phyloP scores from a whole-genome alignment of 2,797 vertebrate species.

The Momotus momota region DNA sequence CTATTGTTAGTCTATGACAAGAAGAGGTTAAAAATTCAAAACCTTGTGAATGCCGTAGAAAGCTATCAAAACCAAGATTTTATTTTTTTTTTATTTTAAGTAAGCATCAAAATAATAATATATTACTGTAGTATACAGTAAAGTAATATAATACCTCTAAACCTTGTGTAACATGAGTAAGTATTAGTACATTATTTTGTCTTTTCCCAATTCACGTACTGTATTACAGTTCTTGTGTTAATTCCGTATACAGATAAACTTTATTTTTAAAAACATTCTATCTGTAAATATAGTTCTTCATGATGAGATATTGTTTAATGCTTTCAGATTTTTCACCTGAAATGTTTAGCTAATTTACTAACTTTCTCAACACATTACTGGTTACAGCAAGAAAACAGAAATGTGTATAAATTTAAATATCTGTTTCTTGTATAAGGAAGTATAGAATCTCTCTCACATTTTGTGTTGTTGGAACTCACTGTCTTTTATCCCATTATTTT shows the following conservation, averaged over 20 bases:
- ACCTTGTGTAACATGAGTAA: background rate
- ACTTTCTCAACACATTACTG: background rate
- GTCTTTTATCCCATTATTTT: background rate
- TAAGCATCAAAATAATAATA: background rate
- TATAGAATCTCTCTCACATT: background rate
- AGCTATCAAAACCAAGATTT: background rate
- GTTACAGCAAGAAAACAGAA: background rate
- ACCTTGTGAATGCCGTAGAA: background rate
- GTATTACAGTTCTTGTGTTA: background rate
- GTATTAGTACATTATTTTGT: background rate
- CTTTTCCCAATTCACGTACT: background rate
- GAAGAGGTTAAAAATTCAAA: background rate
- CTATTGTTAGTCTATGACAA: background rate
- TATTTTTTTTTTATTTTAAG: background rate
- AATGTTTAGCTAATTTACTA: background rate
- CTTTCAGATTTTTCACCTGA: background rate
- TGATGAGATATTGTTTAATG: background rate
- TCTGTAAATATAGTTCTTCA: background rate
- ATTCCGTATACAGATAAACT: background rate
- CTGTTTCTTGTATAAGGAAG: background rate
- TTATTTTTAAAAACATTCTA: background rate
- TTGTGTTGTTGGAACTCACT: background rate
- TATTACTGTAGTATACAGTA: background rate
- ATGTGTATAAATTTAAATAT: background rate
- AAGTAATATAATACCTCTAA: background rate